Base-by-base conservation (phyloP, 1,140 invertebrate genomes). In the Trypoxylus dichotomus region DNA sequence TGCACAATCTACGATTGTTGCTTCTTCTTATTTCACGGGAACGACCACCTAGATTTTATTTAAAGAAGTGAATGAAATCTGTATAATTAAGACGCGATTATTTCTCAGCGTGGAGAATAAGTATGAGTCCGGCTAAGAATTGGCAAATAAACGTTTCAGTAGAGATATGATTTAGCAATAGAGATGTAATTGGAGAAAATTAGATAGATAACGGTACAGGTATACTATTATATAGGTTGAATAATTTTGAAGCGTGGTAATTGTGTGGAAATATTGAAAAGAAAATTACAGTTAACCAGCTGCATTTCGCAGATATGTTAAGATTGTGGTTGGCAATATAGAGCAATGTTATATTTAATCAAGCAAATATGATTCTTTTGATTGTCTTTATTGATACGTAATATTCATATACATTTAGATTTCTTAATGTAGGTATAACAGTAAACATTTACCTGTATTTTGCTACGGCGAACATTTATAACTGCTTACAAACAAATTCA, bases 31-130 rank as follows among this genome's bases (percentile, higher is more conserved):
- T 68, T 43, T 68, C 24, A 68, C 27, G 7, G 47, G 47, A 54
- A 68, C 60, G 60, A 68, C 60, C 60, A 68, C 60, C 60, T 68
- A 68, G 60, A 68, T 68, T 68, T 68, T 27, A 29, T 68, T 68
- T 29, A 29, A 68, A 29, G 27, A 24, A 24, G 60, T 24, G 60
- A 68, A 68, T 13, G 60, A 68, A 68, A 68, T 24, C 60, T 13
- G 60, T 68, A 68, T 68, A 68, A 27, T 68, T 68, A 25, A 27
- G 60, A 13, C 21, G 25, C 60, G 13, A 68, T 68, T 68, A 24
- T 27, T 27, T 68, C 24, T 68, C 15, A 15, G 21, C 60, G 1
- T 24, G 24, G 24, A 27, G 13, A 8, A 68, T 13, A 24, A 24
- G 60, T 15, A 29, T 27, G 13, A 25, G 27, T 27, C 24, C 24